Percentiles rank a stretch among this genome's conserved stretches.
phyloP scores from a whole-genome alignment of 1,140 invertebrate species.

The Solenopsis fugax region DNA sequence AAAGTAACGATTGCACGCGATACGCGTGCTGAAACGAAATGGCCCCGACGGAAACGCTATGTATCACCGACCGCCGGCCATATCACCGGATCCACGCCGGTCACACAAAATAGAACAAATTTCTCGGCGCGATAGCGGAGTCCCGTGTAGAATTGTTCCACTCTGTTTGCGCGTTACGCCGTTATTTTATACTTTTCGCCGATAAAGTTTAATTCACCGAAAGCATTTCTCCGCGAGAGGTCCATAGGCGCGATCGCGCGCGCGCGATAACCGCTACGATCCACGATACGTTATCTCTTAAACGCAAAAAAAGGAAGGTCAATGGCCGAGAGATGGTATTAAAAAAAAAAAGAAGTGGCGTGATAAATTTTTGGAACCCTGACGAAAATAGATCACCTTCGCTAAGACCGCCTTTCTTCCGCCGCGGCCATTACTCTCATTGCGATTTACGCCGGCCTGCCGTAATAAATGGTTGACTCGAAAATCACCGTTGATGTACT shows the following conservation, averaged over 20 bases:
- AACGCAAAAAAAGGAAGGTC: slow-evolving; percentile 5
- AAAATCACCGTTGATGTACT: slow-evolving; percentile 45
- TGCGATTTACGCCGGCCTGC: slow-evolving; percentile 35
- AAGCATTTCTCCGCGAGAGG: slow-evolving; percentile 43
- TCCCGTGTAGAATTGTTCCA: slow-evolving; percentile 57
- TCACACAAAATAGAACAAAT: slow-evolving; percentile 69
- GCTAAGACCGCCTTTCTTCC: slow-evolving; percentile 21
- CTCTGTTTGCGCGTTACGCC: slow-evolving; percentile 61
- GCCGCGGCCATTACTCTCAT: slow-evolving; percentile 42
- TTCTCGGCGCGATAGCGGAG: slow-evolving; percentile 62
- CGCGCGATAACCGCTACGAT: slow-evolving; percentile 18
- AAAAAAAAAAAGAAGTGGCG: neutral
- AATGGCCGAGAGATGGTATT: neutral
- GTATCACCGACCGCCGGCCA: slow-evolving; percentile 64
- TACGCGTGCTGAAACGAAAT: slow-evolving; percentile 69
- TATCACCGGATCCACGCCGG: slow-evolving; percentile 67
- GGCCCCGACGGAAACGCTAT: slow-evolving; percentile 65
- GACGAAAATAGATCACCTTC: slow-evolving; percentile 37
- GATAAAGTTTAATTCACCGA: slow-evolving; percentile 64
- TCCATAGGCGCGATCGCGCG: neutral
- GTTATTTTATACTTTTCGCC: slow-evolving; percentile 61
- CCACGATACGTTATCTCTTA: slow-evolving; percentile 33
- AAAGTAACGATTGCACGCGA: slow-evolving; percentile 66
- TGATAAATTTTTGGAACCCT: slow-evolving; percentile 46
- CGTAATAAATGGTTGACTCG: slow-evolving; percentile 52